These are phyloP conservation scores for Nesogale talazaci DNA, from an alignment of 2,113 vertebrate species.

Conservation along the genomic window DNA sequence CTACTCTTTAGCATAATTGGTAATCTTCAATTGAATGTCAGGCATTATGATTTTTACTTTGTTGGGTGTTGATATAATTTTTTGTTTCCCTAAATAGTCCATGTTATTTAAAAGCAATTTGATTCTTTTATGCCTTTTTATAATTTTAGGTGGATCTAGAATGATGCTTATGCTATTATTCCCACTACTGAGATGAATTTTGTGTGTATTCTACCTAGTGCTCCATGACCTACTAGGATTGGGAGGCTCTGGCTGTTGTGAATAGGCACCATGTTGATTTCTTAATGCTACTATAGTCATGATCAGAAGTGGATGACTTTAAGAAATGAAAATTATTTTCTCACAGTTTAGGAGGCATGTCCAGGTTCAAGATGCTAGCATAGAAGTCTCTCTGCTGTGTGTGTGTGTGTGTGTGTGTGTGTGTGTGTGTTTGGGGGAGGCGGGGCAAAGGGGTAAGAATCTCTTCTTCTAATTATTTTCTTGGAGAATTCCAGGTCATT, in stretches of 20 bases:
- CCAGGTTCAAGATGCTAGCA: neutral
- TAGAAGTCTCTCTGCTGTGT: neutral
- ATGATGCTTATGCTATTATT: neutral
- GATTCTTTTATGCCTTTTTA: slow-evolving; percentile 9
- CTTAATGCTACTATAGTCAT: neutral
- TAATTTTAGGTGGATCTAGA: neutral
- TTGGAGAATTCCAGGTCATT: neutral
- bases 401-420: neutral
- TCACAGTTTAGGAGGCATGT: neutral
- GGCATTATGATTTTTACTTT: slow-evolving; percentile 11
- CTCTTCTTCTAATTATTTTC: neutral
- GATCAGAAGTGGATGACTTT: neutral
- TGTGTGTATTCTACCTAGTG: neutral
- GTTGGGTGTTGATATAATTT: neutral
- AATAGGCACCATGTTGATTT: neutral
- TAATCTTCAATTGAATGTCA: neutral
- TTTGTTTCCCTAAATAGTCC: neutral
- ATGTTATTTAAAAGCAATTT: neutral
- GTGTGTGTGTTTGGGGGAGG: too few species aligned
- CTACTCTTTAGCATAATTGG: neutral
- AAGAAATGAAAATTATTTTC: neutral
- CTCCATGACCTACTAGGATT: neutral
- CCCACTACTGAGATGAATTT: neutral
- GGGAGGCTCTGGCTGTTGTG: neutral
- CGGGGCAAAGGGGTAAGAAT: neutral